These are phyloP conservation scores for Catalaphyllia jardinei DNA, from an alignment of 64 coral and sea anemone genomes.

Conservation along the genomic window DNA sequence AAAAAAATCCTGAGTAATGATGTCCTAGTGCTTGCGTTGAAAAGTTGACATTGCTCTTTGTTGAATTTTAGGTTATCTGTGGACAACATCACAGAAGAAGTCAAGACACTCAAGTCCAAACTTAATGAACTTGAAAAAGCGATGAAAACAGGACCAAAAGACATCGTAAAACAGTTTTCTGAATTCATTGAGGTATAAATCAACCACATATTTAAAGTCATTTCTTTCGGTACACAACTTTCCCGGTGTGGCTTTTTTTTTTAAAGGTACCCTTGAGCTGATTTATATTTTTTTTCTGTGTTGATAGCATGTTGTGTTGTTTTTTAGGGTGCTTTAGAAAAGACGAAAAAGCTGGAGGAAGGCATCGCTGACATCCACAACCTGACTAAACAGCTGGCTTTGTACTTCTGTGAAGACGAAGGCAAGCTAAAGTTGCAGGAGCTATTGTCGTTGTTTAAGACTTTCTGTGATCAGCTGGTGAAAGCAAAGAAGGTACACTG, in stretches of 20 bases:
- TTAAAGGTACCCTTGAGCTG: too few relatives aligned
- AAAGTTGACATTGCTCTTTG: background rate
- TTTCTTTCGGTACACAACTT: background rate
- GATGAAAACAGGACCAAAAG: slow-evolving; percentile 59
- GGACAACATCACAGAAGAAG: slow-evolving; percentile 79
- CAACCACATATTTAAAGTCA: background rate
- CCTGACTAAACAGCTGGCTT: slow-evolving; percentile 61
- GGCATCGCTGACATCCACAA: slow-evolving; percentile 54
- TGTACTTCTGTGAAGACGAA: slow-evolving; percentile 91
- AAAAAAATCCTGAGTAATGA: too few relatives aligned
- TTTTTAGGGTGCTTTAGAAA: slow-evolving; percentile 52
- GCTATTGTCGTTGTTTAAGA: slow-evolving; percentile 75
- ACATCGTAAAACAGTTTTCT: slow-evolving; percentile 58
- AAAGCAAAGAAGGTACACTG: slow-evolving; percentile 79
- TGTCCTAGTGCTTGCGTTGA: too few relatives aligned
- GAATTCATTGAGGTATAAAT: slow-evolving; percentile 69
- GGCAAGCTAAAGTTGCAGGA: slow-evolving; percentile 87
- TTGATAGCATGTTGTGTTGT: background rate
- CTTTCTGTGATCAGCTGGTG: slow-evolving; percentile 79
- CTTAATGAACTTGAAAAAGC: slow-evolving; percentile 58
- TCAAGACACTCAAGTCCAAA: slow-evolving; percentile 60
- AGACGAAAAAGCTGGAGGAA: slow-evolving; percentile 57
- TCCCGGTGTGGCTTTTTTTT: too few relatives aligned
- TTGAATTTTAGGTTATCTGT: slow-evolving; percentile 61
- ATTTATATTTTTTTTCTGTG: background rate